A percentile compares a stretch with the other conserved stretches of the same genome.
Evolutionary conservation across 2,888 invertebrate genomes (phyloP).

Genomic region (Latrodectus elegans): DNA sequence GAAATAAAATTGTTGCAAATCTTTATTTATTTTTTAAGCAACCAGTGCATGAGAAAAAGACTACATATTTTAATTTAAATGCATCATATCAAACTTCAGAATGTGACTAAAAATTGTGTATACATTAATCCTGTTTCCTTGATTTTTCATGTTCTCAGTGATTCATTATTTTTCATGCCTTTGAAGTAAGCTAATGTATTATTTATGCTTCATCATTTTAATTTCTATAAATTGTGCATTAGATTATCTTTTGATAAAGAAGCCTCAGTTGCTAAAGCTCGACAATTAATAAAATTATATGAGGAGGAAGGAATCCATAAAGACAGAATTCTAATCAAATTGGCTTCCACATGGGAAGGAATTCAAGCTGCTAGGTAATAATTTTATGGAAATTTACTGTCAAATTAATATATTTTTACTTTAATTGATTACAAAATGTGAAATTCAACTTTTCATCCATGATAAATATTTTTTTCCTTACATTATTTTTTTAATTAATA

Average conservation of each 20-base stretch:
- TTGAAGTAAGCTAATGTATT: neutral
- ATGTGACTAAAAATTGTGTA: neutral
- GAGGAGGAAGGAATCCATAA: conserved; percentile 91
- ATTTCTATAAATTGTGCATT: conserved; percentile 69
- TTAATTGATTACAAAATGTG: no score
- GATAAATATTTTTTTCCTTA: no score
- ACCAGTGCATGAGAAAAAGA: no score
- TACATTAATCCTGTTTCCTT: neutral
- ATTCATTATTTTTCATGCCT: neutral
- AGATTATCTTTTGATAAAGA: conserved; percentile 96
- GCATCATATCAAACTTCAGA: no score
- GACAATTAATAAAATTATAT: conserved; percentile 90
- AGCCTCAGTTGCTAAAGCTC: conserved; percentile 91
- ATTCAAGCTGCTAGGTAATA: conserved; percentile 95
- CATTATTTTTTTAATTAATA: no score
- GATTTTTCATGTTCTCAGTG: neutral
- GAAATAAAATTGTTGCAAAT: neutral
- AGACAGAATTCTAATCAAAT: conserved; percentile 95
- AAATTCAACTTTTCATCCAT: no score
- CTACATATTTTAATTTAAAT: no score
- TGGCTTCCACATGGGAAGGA: conserved; percentile 99
- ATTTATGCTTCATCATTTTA: neutral
- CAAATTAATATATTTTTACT: no score
- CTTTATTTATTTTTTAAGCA: neutral
- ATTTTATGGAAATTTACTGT: no score